A percentile compares a stretch with the other conserved stretches of the same genome.
phyloP scores from a whole-genome alignment of 2,113 vertebrate genomes.

The Macaca mulatta region DNA sequence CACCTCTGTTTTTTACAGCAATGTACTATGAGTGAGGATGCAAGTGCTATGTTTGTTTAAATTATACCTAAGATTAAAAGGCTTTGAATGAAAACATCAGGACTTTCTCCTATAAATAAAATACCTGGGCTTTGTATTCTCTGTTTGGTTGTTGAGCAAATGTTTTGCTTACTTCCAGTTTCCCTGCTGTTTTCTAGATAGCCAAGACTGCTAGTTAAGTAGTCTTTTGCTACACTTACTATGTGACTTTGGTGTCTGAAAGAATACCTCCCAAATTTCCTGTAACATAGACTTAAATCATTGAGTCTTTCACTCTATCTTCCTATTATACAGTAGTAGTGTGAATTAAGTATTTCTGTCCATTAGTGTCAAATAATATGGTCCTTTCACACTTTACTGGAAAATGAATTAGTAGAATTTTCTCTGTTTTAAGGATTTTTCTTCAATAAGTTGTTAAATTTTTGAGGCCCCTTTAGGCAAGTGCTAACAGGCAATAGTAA shows the following conservation, averaged over 20 bases:
- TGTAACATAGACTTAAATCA: neutral
- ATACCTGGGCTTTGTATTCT: neutral
- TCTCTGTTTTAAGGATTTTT: slow-evolving; percentile 24
- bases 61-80: slow-evolving; percentile 16
- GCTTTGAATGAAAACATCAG: neutral
- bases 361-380: neutral
- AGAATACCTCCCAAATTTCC: neutral
- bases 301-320: neutral
- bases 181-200: slow-evolving; percentile 6
- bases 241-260: neutral
- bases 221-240: neutral
- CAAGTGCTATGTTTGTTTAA: neutral
- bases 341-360: slow-evolving; percentile 39
- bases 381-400: neutral
- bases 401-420: slow-evolving; percentile 40
- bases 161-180: neutral
- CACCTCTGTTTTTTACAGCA: neutral
- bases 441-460: slow-evolving; percentile 9
- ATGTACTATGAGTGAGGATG: neutral
- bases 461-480: neutral
- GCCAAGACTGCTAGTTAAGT: neutral
- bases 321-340: neutral
- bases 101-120: neutral
- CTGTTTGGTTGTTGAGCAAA: neutral
- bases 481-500: neutral